Base-by-base conservation (phyloP, 1,140 invertebrate genomes). In the Saccostrea echinata region DNA sequence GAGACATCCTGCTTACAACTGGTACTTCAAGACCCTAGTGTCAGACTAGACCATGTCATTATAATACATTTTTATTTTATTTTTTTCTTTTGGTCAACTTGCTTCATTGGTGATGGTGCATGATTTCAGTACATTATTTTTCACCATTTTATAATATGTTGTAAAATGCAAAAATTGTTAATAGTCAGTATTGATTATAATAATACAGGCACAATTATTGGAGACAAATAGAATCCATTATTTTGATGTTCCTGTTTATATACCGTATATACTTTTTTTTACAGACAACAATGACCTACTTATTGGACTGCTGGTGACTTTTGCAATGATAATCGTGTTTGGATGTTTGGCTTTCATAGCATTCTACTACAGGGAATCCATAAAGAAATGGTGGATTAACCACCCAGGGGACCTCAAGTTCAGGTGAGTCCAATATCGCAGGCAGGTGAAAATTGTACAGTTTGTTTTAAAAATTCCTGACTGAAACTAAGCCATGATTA, bases 301-400 rank as follows among this genome's bases (percentile, higher is more conserved):
- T 96, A 93, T 93, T 84, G 97, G 91, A 96, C 97, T 93, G 96
- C 97, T 93, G 96, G 96, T 90, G 96, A 96, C 55, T 95, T 82
- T 98, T 94, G 97, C 97, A 93, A 96, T 98, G 81, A 96, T 98
- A 85, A 98, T 98, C 96, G 96, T 98, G 88, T 96, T 97, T 18
- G 95, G 96, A 0, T 92, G 97, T 2, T 85, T 96, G 0, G 95
- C 96, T 3, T 96, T 97, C 90, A 94, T 97, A 4, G 93, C 96
- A 16, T 98, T 98, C 96, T 97, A 97, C 92, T 96, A 96, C 71
- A 96, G 96, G 83, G 57, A 91, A 21, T 86, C 91, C 16, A 83
- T 94, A 13, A 90, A 90, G 43, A 83, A 91, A 35, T 91, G 91
- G 83, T 92, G 91, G 92, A 89, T 90, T 11, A 84, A 88, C 21